phyloP scores from a whole-genome alignment of 2,888 invertebrate species.

The Cetonia aurata region DNA sequence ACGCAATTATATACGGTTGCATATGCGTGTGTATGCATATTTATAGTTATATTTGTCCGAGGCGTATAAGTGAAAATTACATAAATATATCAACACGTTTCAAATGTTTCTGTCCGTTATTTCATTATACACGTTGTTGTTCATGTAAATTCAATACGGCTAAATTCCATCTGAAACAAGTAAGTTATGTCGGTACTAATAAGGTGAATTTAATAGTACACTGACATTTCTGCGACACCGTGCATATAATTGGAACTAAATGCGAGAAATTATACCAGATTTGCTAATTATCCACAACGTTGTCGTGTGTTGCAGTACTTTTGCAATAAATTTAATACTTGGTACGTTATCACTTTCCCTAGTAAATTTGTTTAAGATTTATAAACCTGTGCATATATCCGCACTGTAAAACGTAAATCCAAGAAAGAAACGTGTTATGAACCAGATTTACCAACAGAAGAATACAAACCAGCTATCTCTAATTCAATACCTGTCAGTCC shows the following conservation, averaged over 20 bases:
- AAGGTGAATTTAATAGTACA: slow-evolving; percentile 17
- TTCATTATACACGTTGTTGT: slow-evolving; percentile 17
- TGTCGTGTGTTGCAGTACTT: neutral
- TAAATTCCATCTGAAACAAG: slow-evolving; percentile 11
- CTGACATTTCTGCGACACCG: slow-evolving; percentile 13
- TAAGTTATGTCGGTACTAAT: slow-evolving; percentile 10
- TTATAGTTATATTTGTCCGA: neutral
- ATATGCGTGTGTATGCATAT: neutral
- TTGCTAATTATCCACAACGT: slow-evolving; percentile 7
- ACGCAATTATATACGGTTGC: slow-evolving; percentile 14
- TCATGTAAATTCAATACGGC: slow-evolving; percentile 35
- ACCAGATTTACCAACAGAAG: too few species aligned
- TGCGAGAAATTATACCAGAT: slow-evolving; percentile 2
- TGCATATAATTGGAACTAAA: slow-evolving; percentile 5
- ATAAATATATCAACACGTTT: slow-evolving; percentile 24
- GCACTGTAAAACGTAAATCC: too few species aligned
- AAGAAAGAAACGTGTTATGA: too few species aligned
- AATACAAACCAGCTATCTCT: too few species aligned
- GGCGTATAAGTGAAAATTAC: slow-evolving; percentile 18
- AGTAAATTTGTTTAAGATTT: too few species aligned
- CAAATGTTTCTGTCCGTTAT: slow-evolving; percentile 26
- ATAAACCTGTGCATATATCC: too few species aligned
- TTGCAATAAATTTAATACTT: too few species aligned
- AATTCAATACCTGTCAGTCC: too few species aligned
- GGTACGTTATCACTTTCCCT: too few species aligned